These are phyloP conservation scores for Podilymbus podiceps DNA, from an alignment of 2,113 vertebrate genomes.

Conservation along the genomic window DNA sequence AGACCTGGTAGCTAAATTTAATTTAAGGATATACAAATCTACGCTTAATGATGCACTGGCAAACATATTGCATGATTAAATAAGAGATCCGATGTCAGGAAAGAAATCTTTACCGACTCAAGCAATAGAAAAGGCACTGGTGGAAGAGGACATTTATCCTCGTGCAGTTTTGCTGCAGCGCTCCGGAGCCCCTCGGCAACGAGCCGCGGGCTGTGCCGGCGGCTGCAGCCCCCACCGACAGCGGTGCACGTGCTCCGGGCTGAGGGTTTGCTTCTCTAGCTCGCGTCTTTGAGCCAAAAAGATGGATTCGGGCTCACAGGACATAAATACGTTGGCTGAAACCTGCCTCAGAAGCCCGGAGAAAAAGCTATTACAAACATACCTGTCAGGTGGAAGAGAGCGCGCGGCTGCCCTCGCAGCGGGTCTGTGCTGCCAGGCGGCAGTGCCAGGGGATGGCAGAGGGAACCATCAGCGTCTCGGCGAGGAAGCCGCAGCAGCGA, in stretches of 20 bases:
- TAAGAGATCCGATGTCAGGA: neutral
- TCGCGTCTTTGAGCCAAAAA: neutral
- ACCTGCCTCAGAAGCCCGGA: neutral
- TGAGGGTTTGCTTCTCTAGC: neutral
- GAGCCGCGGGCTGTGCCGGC: too few relatives aligned
- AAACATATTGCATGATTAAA: neutral
- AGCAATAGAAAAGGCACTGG: neutral
- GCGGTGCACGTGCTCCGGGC: accelerated
- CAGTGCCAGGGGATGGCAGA: neutral
- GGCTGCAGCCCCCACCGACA: too few relatives aligned
- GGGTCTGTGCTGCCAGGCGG: accelerated
- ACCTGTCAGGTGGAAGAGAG: accelerated
- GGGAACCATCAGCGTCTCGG: accelerated
- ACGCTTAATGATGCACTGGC: neutral
- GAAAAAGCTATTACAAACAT: neutral
- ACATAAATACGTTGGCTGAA: neutral
- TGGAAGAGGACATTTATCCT: neutral
- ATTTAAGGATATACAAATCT: slow-evolving; percentile 23
- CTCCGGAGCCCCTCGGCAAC: too few relatives aligned
- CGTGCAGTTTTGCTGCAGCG: accelerated
- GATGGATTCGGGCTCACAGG: neutral
- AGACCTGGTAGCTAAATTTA: neutral
- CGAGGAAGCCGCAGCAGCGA: neutral
- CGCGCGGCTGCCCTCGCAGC: neutral
- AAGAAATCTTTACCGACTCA: neutral